Conservation (phyloP, 2,797 vertebrate species). For the Diglossa cyanea region DNA sequence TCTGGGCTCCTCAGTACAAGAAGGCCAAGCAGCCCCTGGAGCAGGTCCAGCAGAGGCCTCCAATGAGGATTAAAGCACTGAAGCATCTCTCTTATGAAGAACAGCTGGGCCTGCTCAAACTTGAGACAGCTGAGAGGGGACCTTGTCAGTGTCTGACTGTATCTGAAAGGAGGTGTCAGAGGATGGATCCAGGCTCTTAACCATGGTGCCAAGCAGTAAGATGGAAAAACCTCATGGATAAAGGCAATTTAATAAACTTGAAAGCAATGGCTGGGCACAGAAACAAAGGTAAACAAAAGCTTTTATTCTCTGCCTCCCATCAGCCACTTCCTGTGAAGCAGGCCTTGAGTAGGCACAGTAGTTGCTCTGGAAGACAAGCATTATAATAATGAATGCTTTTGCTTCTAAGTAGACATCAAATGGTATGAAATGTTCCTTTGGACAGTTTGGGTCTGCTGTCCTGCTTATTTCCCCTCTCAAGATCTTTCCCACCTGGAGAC, state of each 20-base stretch:
- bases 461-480: neutral
- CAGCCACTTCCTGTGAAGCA: neutral
- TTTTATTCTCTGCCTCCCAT: neutral
- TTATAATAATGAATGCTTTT: neutral
- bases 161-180: neutral
- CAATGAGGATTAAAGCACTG: neutral
- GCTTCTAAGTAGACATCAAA: neutral
- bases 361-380: neutral
- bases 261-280: neutral
- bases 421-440: neutral
- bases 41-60: neutral
- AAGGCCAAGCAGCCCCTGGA: neutral
- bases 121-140: neutral
- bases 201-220: neutral
- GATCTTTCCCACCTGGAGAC: neutral
- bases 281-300: neutral
- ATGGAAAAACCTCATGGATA: neutral
- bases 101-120: neutral
- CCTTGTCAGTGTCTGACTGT: neutral
- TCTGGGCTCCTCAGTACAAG: neutral
- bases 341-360: accelerated
- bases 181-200: neutral
- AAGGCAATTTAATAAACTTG: neutral
- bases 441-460: neutral
- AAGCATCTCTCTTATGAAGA: neutral